phyloP scores from a whole-genome alignment of 1,140 invertebrate species.

The Pollicipes pollicipes region DNA sequence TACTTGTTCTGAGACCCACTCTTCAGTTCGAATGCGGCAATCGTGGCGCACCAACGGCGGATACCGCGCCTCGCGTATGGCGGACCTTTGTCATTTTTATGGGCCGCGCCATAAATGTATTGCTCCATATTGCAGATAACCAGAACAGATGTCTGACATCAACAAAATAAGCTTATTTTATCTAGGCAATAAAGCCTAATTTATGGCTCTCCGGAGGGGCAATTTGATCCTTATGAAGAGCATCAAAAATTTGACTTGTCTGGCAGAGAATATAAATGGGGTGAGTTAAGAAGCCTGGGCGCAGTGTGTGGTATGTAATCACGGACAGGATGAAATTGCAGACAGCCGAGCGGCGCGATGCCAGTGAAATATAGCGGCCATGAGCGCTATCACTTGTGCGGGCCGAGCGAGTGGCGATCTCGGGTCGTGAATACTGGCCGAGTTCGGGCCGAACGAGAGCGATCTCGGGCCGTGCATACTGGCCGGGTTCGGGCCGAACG shows the following conservation, averaged over 20 bases:
- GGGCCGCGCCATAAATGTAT: neutral
- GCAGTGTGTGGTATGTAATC: neutral
- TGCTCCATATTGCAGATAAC: conserved; percentile 1
- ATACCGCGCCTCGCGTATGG: neutral
- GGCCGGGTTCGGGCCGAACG: too few relatives aligned
- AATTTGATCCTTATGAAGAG: conserved; percentile 2
- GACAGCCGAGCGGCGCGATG: neutral
- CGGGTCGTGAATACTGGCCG: neutral
- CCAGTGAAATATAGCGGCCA: neutral
- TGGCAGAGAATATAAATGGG: neutral
- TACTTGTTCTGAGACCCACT: too few relatives aligned
- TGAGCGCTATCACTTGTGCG: neutral
- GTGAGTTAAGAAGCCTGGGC: neutral
- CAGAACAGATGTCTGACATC: neutral
- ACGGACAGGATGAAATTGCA: neutral
- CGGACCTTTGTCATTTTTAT: conserved; percentile 2
- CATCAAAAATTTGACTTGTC: conserved; percentile 2
- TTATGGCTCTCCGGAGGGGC: neutral
- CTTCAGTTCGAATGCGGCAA: neutral
- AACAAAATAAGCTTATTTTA: conserved; percentile 2
- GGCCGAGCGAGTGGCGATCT: neutral
- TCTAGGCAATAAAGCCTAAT: neutral
- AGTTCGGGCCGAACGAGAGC: too few relatives aligned
- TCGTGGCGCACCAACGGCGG: neutral
- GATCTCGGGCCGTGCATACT: too few relatives aligned